Evolutionary conservation across 2,113 vertebrate species (phyloP), one percentile per base, ranked within the genome.

Genomic region (Uropsilus gracilis): DNA sequence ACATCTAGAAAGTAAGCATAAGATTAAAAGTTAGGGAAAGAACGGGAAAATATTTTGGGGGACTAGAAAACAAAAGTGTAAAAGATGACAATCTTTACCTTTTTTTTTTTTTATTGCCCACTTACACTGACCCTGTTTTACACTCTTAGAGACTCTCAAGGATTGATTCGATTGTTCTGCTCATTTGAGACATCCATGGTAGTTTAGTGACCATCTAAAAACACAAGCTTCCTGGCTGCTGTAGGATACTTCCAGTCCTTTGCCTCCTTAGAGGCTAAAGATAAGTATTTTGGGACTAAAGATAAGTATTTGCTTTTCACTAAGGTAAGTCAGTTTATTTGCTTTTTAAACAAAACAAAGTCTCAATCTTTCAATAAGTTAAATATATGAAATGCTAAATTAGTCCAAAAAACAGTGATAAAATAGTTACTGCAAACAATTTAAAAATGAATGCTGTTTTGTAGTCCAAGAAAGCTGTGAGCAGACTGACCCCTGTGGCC

Each of bases 361-460:
- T 72, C 14, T 86, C 26, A 24, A 6, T 34, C 4, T 81, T 91
- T 69, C 24, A 84, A 39, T 37, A 64, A 94, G 20, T 59, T 46
- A 73, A 86, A 26, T n/a, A 57, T 34, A 72, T 34, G 80, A 78
- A 89, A 75, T 66, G 11, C 28, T 14, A 53, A 55, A 3, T 64
- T 37, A 57, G 20, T 59, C 12, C 71, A 57, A 42, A 75, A 64
- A 59, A 3, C 7, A 93, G 1, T 30, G 14, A 66, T 66, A 90
- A 96, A 95, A 89, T 34, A 69, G 2, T 55, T 34, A 86, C 11
- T 8, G 30, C 2, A 86, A 63, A 46, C 1, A 0, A 16, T 37
- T 78, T 94, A 84, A 71, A 86, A 96, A 91, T 76, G 94, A 50
- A 80, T 44, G 63, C 6, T 57, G 64, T 50, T 42, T 81, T 32